Percentiles rank a stretch among this genome's conserved stretches.
Evolutionary conservation across 2,888 invertebrate species (phyloP).

Genomic region (Ennomos quercinarius): DNA sequence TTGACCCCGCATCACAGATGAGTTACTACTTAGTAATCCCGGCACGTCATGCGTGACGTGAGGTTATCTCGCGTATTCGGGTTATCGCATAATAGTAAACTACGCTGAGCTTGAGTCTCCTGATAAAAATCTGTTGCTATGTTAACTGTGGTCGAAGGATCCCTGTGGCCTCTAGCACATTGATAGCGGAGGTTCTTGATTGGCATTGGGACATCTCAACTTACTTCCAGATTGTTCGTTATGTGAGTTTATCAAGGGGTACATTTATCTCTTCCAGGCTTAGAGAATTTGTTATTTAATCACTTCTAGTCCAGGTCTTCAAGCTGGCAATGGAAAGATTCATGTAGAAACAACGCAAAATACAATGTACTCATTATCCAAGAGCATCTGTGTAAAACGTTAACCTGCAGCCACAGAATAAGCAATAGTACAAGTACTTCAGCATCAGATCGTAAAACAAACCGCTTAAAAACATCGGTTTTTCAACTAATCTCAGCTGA

Average conservation of each 20-base stretch:
- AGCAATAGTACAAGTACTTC: no score
- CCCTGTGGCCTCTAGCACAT: conserved; percentile 8
- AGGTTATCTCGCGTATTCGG: conserved; percentile 41
- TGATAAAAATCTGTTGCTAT: conserved; percentile 35
- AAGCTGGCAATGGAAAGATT: no score
- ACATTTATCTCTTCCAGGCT: no score
- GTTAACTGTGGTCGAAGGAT: conserved; percentile 17
- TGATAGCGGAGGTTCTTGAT: conserved; percentile 10
- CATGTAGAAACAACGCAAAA: no score
- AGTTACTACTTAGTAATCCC: conserved; percentile 5
- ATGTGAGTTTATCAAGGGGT: background rate
- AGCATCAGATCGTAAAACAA: conserved; percentile 4
- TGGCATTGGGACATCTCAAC: background rate
- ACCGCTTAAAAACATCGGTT: background rate
- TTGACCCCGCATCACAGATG: conserved; percentile 15
- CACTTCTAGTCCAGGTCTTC: no score
- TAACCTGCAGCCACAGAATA: no score
- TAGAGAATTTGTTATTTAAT: no score
- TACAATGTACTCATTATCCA: no score
- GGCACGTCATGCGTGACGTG: conserved; percentile 27
- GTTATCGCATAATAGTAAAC: conserved; percentile 49
- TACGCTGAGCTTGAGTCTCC: conserved; percentile 32
- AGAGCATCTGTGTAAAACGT: no score
- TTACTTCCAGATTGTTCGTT: conserved; percentile 10
- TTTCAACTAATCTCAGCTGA: conserved; percentile 8